These are phyloP conservation scores for Lepus americanus DNA, from an alignment of 2,113 vertebrate genomes.

Conservation along the genomic window DNA sequence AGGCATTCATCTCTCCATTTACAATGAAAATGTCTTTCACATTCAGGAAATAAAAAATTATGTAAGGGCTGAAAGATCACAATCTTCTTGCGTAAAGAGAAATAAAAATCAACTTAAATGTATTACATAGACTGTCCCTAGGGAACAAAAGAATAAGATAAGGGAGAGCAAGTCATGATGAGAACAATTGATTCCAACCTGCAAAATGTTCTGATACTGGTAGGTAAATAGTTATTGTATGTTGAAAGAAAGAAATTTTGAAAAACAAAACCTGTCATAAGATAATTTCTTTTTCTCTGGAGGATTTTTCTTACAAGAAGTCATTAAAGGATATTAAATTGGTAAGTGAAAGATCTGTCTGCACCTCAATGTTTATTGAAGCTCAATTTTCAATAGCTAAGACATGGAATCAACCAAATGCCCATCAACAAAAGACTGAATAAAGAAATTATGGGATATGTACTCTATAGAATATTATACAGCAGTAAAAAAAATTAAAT, in stretches of 20 bases:
- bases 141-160: not conserved
- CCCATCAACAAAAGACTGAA: too few relatives aligned
- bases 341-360: too few relatives aligned
- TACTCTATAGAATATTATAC: too few relatives aligned
- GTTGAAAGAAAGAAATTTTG: not conserved
- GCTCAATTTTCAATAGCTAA: too few relatives aligned
- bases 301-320: slow-evolving; percentile 14
- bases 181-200: not conserved
- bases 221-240: not conserved
- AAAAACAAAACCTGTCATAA: slow-evolving; percentile 61
- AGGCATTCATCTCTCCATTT: not conserved
- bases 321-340: not conserved
- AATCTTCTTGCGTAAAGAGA: not conserved
- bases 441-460: too few relatives aligned
- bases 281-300: not conserved
- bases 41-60: slow-evolving; percentile 6
- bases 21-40: not conserved
- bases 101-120: slow-evolving; percentile 3
- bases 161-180: not conserved
- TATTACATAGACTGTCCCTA: not conserved
- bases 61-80: not conserved
- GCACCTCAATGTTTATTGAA: too few relatives aligned
- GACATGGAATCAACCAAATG: too few relatives aligned
- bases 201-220: not conserved
- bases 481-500: too few relatives aligned